Evolutionary conservation across 23 tunicate species (phyloP), one percentile per base, ranked within the genome.

Genomic region (Botrylloides violaceus): DNA sequence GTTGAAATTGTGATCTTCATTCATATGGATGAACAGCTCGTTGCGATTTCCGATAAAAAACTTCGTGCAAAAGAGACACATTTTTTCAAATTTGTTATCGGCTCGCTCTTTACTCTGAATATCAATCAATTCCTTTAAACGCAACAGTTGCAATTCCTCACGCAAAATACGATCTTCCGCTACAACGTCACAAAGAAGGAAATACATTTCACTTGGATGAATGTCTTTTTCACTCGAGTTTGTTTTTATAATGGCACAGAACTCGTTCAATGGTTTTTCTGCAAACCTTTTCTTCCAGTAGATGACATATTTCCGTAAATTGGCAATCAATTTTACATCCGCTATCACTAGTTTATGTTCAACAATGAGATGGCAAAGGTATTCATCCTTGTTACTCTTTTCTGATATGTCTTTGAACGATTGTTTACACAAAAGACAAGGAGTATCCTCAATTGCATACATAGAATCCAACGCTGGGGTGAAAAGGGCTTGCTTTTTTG

Each of bases 341-440:
- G 94, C 94, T 31, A 93, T 77, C 23, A 93, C 98, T 27, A 93
- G 59, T 32, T 61, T 64, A 71, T 93, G 98, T 57, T 86, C 88
- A 6, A 85, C 93, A 59, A 93, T 38, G 26, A 85, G 53, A 61
- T 93, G 98, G 38, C 88, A 78, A 61, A 86, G 70, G 49, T 90
- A 90, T 66, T 83, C 85, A 71, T 83, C 79, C 18, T 75, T 49
- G 7, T 68, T 60, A 28, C 66, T 29, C 34, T 79, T 83, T 2
- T 43, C 1, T 26, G 76, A 77, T 36, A 90, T 75, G 49, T 83
- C 79, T 12, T 80, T 55, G 29, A 73, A 81, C 26, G 66, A 58
- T 32, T 83, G 66, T 34, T 83, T 78, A 37, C 97, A 90, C 27
- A 90, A 30, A 71, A 90, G 58, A 59, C 97, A 90, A 30, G 97